Conservation (phyloP, 2,797 vertebrate genomes). For the Gallinago stenura region DNA sequence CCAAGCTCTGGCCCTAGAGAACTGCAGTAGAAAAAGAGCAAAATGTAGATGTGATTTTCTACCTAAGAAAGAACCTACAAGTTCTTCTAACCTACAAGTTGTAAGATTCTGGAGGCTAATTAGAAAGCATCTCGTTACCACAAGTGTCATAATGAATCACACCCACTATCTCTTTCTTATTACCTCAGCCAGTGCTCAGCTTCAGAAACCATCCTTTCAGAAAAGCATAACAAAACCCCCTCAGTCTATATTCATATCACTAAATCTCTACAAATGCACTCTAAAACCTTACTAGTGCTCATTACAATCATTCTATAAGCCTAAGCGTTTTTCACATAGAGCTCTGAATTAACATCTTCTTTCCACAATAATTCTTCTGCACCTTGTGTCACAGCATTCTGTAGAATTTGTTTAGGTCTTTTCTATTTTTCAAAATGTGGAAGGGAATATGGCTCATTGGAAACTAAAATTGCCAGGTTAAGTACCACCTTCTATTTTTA, state of each 20-base stretch:
- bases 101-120: constrained; percentile 80
- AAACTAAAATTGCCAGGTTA: constrained; percentile 70
- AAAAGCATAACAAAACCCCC: constrained; percentile 46
- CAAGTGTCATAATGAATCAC: constrained; percentile 19
- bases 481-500: constrained; percentile 66
- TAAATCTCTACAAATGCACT: constrained; percentile 32
- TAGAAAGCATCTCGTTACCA: constrained; percentile 78
- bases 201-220: constrained; percentile 63
- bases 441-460: constrained; percentile 47
- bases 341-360: constrained; percentile 58
- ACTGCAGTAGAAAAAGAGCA: background rate
- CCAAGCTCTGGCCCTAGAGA: background rate
- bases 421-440: constrained; percentile 29
- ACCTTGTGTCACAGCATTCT: constrained; percentile 33
- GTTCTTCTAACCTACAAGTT: background rate
- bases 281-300: constrained; percentile 7
- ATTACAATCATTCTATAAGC: constrained; percentile 38
- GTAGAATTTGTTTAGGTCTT: constrained; percentile 67
- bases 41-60: constrained; percentile 23
- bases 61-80: background rate
- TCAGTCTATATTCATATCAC: constrained; percentile 5
- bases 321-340: constrained; percentile 14
- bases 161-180: constrained; percentile 44
- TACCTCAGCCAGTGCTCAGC: constrained; percentile 31
- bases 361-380: constrained; percentile 50